A percentile compares a stretch with the other conserved stretches of the same genome.
Evolutionary conservation across 1,140 invertebrate species (phyloP).

Genomic region (Ptiloglossa arizonensis): DNA sequence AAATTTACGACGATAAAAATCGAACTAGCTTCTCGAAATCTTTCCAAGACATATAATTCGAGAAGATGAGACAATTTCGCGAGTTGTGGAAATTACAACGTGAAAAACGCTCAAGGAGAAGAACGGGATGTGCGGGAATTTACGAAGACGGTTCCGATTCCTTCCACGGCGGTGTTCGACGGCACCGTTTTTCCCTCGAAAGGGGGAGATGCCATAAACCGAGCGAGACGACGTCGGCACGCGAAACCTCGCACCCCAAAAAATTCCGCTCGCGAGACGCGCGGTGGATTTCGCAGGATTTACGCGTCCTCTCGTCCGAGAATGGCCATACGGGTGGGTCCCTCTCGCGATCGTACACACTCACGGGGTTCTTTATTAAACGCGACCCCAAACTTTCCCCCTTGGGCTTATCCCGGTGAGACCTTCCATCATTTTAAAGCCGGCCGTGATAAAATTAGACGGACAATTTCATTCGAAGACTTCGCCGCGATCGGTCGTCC

Average conservation of each 20-base stretch:
- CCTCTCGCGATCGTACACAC: conserved; percentile 22
- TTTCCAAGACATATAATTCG: too few relatives aligned
- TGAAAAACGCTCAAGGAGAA: too few relatives aligned
- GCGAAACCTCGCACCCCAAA: conserved; percentile 19
- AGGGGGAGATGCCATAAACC: not conserved
- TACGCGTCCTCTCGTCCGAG: conserved; percentile 32
- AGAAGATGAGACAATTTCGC: too few relatives aligned
- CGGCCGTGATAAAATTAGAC: conserved; percentile 75
- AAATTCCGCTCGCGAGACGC: conserved; percentile 28
- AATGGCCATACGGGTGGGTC: conserved; percentile 20
- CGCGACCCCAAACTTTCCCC: conserved; percentile 43
- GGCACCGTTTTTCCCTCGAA: not conserved
- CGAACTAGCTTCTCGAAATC: too few relatives aligned
- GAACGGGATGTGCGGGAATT: not conserved
- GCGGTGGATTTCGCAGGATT: conserved; percentile 54
- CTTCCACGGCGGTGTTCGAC: too few relatives aligned
- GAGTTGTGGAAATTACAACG: too few relatives aligned
- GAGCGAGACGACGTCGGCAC: not conserved
- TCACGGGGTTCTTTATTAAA: conserved; percentile 66
- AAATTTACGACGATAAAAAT: too few relatives aligned
- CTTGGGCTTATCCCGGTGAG: conserved; percentile 70
- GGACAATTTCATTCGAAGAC: conserved; percentile 75
- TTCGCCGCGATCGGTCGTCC: conserved; percentile 54
- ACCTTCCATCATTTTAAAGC: conserved; percentile 79
- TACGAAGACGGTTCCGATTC: not conserved